phyloP scores from a whole-genome alignment of 2,113 vertebrate genomes.

The Cebidichthys violaceus region DNA sequence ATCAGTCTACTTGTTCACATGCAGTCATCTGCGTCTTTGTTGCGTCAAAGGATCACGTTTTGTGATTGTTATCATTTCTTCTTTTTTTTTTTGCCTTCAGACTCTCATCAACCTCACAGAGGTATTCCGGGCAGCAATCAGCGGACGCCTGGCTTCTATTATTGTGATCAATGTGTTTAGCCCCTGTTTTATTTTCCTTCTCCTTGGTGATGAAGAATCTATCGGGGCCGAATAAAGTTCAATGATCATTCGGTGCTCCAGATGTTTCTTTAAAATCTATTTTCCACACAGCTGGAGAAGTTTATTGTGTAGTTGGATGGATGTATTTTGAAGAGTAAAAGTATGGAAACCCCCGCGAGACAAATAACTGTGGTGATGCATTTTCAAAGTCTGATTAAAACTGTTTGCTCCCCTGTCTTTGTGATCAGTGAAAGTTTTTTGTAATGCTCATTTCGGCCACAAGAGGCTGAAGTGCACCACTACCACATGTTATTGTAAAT shows the following conservation, averaged over 20 bases:
- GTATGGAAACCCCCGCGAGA: neutral
- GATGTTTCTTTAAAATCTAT: conserved; percentile 11
- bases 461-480: no score
- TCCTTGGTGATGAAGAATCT: conserved; percentile 4
- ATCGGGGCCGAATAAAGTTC: neutral
- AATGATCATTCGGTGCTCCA: neutral
- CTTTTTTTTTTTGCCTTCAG: neutral
- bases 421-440: neutral
- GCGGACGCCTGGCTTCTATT: neutral
- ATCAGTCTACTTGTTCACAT: neutral
- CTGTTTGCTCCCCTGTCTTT: neutral
- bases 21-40: neutral
- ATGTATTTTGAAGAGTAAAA: neutral
- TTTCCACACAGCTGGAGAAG: neutral
- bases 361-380: neutral
- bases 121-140: conserved; percentile 4
- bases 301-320: neutral
- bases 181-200: conserved; percentile 4
- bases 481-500: no score
- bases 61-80: neutral
- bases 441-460: no score
- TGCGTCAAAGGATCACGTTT: neutral
- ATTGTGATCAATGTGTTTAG: conserved; percentile 27
- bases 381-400: neutral
- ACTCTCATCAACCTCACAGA: conserved; percentile 10